Base-by-base conservation (phyloP, 2,888 invertebrate species). In the Furcula furcula region DNA sequence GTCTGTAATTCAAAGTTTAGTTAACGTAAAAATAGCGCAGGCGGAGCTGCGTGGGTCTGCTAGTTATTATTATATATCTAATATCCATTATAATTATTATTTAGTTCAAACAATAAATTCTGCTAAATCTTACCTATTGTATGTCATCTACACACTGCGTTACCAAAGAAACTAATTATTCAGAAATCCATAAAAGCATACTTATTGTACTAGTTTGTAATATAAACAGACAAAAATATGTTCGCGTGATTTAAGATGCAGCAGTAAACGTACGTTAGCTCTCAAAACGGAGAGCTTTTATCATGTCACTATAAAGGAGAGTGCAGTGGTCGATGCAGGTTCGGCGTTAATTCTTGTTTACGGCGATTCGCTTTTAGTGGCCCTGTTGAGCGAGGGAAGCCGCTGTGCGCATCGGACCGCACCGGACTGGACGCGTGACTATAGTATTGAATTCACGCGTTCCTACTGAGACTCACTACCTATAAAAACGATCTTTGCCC, bases 281-380 rank as follows among this genome's bases (percentile, higher is more conserved):
- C 61, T 72, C 65, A 72, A 76, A 80, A 73, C 63, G 60, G 54
- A 64, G 56, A 65, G 71, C 79, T 82, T 82, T 82, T 81, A 79
- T 79, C 76, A 72, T 72, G 73, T 76, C 77, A 66, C 76, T 68
- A 78, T 83, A 84, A 82, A 84, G 79, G 76, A 73, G 80, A 85
- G 82, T 84, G 83, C 82, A 76, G 66, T 64, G 74, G 75, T 79
- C 76, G 72, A 75, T 80, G 78, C 80, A 77, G 76, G 81, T 83
- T 81, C 72, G 76, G 77, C 75, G 70, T 76, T 85, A 83, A 86
- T 83, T 80, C 84, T 83, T 80, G 80, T 85, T 87, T 86, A 87
- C 83, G 79, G 75, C 83, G 75, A 78, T 69, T 77, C 78, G 83
- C 81, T 86, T 86, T 87, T 86, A 85, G 81, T 80, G 76, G 70